Evolutionary conservation across 2,113 vertebrate genomes (phyloP).

Genomic region (Gila orcuttii): DNA sequence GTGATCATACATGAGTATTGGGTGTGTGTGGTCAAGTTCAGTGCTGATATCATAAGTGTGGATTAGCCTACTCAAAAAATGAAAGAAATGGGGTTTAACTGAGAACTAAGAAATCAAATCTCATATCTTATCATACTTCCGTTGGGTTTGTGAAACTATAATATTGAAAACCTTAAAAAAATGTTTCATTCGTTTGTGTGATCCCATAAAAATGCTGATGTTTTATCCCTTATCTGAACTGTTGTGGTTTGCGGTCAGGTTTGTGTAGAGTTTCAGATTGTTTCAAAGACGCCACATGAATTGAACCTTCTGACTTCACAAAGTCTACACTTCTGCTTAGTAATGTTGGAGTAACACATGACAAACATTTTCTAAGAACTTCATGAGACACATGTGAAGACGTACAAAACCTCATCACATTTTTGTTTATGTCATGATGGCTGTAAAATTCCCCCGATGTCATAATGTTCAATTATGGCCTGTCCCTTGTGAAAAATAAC

Average conservation of each 20-base stretch:
- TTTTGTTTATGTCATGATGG: not conserved
- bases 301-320: not conserved
- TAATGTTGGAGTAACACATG: not conserved
- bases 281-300: not conserved
- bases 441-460: not conserved
- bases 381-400: not conserved
- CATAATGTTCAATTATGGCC: not conserved
- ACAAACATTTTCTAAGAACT: not conserved
- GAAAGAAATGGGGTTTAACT: not conserved
- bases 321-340: constrained; percentile 10
- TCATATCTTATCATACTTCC: not conserved
- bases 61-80: not conserved
- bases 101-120: not conserved
- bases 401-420: not conserved
- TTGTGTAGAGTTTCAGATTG: not conserved
- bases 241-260: not conserved
- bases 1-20: constrained; percentile 42
- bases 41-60: not conserved
- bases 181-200: no score
- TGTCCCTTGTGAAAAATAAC: no score
- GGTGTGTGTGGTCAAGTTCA: constrained; percentile 24
- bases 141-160: not conserved
- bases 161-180: not conserved
- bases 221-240: constrained; percentile 16
- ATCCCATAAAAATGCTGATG: not conserved